Base-by-base conservation (phyloP, 2,888 invertebrate species). In the Himalopsyche anomala region DNA sequence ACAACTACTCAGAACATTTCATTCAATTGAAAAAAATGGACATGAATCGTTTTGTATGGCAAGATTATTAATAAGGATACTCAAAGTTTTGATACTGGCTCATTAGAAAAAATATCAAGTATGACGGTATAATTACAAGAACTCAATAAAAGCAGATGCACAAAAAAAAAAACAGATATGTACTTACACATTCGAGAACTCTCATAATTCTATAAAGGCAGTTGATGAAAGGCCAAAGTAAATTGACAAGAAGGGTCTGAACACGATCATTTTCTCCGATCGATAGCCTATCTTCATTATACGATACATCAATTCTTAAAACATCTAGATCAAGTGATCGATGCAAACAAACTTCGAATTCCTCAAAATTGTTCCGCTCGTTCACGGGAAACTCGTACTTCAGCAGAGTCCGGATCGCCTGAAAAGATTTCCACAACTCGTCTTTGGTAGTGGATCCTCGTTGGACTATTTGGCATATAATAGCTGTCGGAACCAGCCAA, bases 341-440 rank as follows among this genome's bases (percentile, higher is more conserved):
- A 89, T 90, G 88, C 40, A 94, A 87, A 84, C 92, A 91, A 9
- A 91, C 90, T 86, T 92, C 90, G 89, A 94, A 94, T 87, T 93
- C 93, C 91, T 94, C 89, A 40, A 90, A 89, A 74, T 87, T 85
- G 45, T 90, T 91, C 89, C 91, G 92, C 86, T 94, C 93, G 87
- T 93, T 91, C 88, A 95, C 92, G 85, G 95, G 94, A 91, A 96
- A 96, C 91, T 96, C 96, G 89, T 94, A 92, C 83, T 93, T 92
- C 81, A 96, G 93, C 84, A 96, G 90, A 89, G 91, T 91, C 89
- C 95, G 91, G 82, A 94, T 89, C 88, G 91, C 91, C 83, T 90
- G 90, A 90, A 93, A 95, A 86, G 92, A 91, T n/a, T 89, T 89
- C 85, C 91, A 91, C 87, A 95, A 90, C 88, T 91, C 90, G 89